phyloP scores from a whole-genome alignment of 2,888 invertebrate genomes.

The Calameuta idolon region DNA sequence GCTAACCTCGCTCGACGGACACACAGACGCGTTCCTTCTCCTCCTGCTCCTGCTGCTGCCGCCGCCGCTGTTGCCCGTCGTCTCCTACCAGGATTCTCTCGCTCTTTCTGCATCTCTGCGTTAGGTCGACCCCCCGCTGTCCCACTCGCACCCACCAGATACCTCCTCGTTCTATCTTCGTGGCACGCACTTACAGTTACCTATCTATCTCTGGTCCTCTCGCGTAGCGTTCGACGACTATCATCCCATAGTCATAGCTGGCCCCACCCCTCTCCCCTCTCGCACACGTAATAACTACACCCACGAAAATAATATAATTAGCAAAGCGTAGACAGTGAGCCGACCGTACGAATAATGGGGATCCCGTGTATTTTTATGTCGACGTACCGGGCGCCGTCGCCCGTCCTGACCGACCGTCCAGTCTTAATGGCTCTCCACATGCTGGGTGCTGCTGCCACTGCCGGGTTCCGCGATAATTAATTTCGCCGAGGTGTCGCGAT shows the following conservation, averaged over 20 bases:
- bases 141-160: slow-evolving; percentile 23
- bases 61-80: slow-evolving; percentile 26
- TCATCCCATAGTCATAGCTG: slow-evolving; percentile 29
- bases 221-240: background rate
- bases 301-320: slow-evolving; percentile 39
- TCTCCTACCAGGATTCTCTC: slow-evolving; percentile 29
- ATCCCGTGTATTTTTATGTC: background rate
- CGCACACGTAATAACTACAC: slow-evolving; percentile 1
- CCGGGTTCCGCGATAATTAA: background rate
- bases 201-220: background rate
- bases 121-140: slow-evolving; percentile 5
- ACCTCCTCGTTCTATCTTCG: background rate
- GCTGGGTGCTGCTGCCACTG: background rate
- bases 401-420: background rate
- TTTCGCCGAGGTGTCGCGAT: background rate
- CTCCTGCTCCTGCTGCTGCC: slow-evolving; percentile 29
- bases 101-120: slow-evolving; percentile 8
- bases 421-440: background rate
- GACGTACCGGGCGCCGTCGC: background rate
- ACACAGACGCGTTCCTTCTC: slow-evolving; percentile 31
- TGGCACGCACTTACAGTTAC: background rate
- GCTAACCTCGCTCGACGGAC: slow-evolving; percentile 57
- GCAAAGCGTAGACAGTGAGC: slow-evolving; percentile 4
- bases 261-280: slow-evolving; percentile 11
- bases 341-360: background rate